These are phyloP conservation scores for Gasterosteus aculeatus DNA, from an alignment of 2,113 vertebrate genomes.

Conservation along the genomic window DNA sequence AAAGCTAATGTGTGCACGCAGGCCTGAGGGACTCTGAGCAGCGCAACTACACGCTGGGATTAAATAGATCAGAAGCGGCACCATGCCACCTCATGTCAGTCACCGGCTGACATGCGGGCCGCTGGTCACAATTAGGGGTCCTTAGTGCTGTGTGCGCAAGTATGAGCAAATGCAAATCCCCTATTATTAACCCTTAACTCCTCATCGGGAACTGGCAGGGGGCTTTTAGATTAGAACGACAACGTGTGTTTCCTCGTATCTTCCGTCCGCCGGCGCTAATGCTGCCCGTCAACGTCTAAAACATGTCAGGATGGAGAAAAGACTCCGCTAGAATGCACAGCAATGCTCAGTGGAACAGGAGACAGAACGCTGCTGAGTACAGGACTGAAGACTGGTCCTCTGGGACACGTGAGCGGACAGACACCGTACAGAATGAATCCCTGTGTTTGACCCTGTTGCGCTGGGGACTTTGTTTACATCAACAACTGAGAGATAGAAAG, in stretches of 20 bases:
- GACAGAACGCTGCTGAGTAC: not conserved
- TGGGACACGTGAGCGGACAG: not conserved
- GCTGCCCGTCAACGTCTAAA: constrained; percentile 21
- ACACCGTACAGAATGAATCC: not conserved
- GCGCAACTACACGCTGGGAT: constrained; percentile 52
- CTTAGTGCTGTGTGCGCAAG: constrained; percentile 35
- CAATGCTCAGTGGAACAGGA: constrained; percentile 26
- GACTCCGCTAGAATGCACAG: not conserved
- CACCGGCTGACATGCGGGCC: constrained; percentile 56
- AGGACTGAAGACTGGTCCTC: not conserved
- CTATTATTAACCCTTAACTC: constrained; percentile 59
- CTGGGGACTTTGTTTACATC: not conserved
- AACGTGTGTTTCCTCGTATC: constrained; percentile 43
- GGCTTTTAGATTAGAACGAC: constrained; percentile 47
- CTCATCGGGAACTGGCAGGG: constrained; percentile 40
- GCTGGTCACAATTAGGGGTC: constrained; percentile 60
- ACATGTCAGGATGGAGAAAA: constrained; percentile 17
- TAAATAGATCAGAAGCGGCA: constrained; percentile 56
- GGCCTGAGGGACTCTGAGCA: constrained; percentile 58
- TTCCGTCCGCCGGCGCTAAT: constrained; percentile 20
- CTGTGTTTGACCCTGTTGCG: not conserved
- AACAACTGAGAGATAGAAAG: not conserved
- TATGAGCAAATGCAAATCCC: constrained; percentile 55
- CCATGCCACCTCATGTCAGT: constrained; percentile 66
- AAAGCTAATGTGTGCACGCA: constrained; percentile 68